Percentiles rank a stretch among this genome's conserved stretches.
Conservation (phyloP, 2,888 invertebrate species). For the Mayetiola destructor region DNA sequence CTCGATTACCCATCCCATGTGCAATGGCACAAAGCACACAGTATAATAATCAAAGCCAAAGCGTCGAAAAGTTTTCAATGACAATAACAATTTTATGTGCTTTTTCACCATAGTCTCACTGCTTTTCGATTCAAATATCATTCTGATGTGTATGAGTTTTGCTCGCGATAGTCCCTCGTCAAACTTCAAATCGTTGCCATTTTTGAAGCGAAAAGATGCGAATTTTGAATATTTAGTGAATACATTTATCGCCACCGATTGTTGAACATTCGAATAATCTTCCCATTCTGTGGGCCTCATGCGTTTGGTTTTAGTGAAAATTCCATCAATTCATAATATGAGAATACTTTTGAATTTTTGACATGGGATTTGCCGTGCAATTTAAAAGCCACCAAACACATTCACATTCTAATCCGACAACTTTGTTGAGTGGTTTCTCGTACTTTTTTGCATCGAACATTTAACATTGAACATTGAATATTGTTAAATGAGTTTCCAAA, state of each 20-base stretch:
- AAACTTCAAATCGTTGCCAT: no score
- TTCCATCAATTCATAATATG: constrained; percentile 11
- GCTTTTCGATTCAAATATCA: not conserved
- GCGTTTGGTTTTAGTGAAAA: not conserved
- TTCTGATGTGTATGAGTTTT: not conserved
- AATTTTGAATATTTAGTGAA: no score
- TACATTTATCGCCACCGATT: no score
- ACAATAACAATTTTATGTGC: constrained; percentile 9
- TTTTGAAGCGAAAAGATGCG: no score
- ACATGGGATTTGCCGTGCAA: constrained; percentile 1
- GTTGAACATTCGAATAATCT: no score
- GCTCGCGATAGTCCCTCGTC: no score
- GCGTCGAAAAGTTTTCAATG: not conserved
- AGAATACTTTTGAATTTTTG: constrained; percentile 3
- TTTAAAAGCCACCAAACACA: constrained; percentile 5
- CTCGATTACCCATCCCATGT: constrained; percentile 5
- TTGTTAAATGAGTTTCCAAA: no score
- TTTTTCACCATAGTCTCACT: not conserved
- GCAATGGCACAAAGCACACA: no score
- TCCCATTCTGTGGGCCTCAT: no score
- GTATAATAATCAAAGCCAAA: not conserved
- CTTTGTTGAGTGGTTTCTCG: constrained; percentile 7
- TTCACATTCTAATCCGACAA: not conserved
- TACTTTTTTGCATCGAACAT: no score
- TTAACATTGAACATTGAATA: no score